phyloP scores from a whole-genome alignment of 2,113 vertebrate genomes.

The Mohoua ochrocephala region DNA sequence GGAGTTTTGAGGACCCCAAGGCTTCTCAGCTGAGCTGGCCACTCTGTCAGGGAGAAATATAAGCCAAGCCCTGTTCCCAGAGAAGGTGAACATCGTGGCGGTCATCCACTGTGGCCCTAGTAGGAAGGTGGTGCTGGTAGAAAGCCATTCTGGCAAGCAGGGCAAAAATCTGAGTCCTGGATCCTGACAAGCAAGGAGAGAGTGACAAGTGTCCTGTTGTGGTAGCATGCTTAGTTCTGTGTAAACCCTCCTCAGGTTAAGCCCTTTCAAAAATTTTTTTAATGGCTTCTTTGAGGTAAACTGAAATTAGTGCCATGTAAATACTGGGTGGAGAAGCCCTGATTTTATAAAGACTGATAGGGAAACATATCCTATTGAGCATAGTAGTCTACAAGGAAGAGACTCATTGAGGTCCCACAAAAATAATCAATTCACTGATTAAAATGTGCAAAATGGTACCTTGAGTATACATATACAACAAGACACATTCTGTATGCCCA shows the following conservation, averaged over 20 bases:
- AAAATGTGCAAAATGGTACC: not conserved
- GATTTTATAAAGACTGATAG: not conserved
- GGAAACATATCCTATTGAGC: not conserved
- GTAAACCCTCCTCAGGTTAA: not conserved
- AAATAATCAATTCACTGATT: not conserved
- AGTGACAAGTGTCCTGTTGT: not conserved
- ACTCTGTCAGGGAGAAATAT: not conserved
- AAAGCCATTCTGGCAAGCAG: not conserved
- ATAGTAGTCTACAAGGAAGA: not conserved
- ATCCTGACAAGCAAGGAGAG: not conserved
- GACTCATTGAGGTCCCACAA: not conserved
- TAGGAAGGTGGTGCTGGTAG: not conserved
- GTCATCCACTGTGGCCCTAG: too few species aligned
- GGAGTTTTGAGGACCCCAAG: not conserved
- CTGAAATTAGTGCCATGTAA: not conserved
- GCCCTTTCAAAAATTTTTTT: rapidly evolving
- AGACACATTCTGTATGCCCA: not conserved
- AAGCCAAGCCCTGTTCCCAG: not conserved
- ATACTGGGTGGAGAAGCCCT: not conserved
- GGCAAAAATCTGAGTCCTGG: not conserved
- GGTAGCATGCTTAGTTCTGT: not conserved
- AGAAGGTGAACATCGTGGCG: rapidly evolving
- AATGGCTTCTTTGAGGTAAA: not conserved
- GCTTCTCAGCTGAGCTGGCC: not conserved
- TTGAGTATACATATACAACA: not conserved